Base-by-base conservation (phyloP, 2,113 vertebrate genomes). In the Paradoxurus hermaphroditus region DNA sequence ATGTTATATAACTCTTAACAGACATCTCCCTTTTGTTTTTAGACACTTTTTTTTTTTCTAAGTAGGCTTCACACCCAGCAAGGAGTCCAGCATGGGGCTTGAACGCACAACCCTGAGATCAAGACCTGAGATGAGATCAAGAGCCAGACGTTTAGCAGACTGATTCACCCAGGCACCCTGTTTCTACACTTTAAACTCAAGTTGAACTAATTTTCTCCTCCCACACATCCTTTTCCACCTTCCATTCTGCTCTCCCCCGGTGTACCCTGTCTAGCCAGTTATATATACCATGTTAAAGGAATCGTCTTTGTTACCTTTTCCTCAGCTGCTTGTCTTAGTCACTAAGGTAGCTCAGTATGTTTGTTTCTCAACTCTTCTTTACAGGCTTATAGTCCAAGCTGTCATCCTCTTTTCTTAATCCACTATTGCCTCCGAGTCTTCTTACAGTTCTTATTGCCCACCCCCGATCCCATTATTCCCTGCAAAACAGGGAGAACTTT, bases 141-240 rank as follows among this genome's bases (percentile, higher is more conserved):
- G 51, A 53, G 51, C 51, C 15, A 16, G 56, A 59, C 3, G 56
- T 23, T 59, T 9, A 59, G 23, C 8, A 23, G 21, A 8, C 56
- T 59, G 7, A 59, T 19, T 21, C 56, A 59, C 56, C 8, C 56
- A 59, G 56, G 56, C 56, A 59, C 56, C 56, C 21, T 18, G 56
- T 59, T 59, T 56, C 23, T 59, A 79, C 7, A 75, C 16, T 88
- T 96, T 36, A 82, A 65, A 86, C 44, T 78, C 13, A 49, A 3
- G 41, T 51, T 46, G 25, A 92, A n/a, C 51, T 86, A 10, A 77
- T 92, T 94, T 88, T 95, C 36, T 94, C 29, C 27, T 97, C 36
- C 31, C 18, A 3, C 63, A 41, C 6, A 44, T 16, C 39, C n/a
- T 90, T 18, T 27, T 84, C 19, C n/a, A n/a, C 21, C 10, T 12